phyloP scores from a whole-genome alignment of 92 coral and sea anemone species.

The Phenganax stokvisi region DNA sequence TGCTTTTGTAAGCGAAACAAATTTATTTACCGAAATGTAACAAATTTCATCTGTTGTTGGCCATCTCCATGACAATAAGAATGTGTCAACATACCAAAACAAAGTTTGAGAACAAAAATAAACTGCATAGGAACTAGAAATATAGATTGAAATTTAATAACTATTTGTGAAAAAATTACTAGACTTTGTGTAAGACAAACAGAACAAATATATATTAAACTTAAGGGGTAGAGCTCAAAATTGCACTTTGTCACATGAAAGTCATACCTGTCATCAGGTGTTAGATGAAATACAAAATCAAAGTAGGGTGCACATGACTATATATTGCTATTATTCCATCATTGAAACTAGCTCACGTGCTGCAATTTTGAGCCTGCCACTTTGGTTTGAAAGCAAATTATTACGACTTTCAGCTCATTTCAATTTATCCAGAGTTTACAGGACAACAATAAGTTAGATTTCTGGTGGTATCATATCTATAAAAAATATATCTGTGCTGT shows the following conservation, averaged over 20 bases:
- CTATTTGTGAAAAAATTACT: background rate
- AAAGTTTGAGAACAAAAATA: background rate
- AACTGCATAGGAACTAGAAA: conserved; percentile 6
- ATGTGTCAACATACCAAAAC: conserved; percentile 22
- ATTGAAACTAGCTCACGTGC: background rate
- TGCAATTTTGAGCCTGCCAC: background rate
- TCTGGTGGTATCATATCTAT: conserved; percentile 21
- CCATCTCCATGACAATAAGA: conserved; percentile 7
- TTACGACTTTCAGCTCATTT: background rate
- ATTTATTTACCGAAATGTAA: background rate
- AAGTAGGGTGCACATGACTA: background rate
- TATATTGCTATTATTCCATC: background rate
- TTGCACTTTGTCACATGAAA: too few species aligned
- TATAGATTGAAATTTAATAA: background rate
- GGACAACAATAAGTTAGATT: conserved; percentile 34
- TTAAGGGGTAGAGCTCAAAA: too few species aligned
- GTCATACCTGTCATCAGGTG: background rate
- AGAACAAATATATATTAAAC: background rate
- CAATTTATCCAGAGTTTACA: conserved; percentile 24
- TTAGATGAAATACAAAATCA: background rate
- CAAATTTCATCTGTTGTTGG: conserved; percentile 15
- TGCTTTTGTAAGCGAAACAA: background rate
- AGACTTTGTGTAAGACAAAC: background rate
- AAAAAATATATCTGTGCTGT: background rate
- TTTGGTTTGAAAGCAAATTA: background rate